Evolutionary conservation across 2,888 invertebrate species (phyloP).

Genomic region (Metallyticus violacea): DNA sequence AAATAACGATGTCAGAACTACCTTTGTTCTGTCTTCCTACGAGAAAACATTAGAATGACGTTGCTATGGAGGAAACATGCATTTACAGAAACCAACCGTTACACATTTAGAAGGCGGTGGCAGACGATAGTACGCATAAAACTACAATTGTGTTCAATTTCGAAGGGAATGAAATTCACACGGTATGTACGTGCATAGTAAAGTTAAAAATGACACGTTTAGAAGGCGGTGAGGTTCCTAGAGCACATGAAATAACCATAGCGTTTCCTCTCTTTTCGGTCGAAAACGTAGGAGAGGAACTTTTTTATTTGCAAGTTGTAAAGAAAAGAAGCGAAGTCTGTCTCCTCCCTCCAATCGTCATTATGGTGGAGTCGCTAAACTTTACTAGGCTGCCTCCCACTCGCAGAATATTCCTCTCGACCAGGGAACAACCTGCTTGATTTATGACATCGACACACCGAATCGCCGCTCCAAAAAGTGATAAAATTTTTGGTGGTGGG

Average conservation of each 20-base stretch:
- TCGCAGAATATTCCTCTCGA: neutral
- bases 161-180: neutral
- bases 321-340: neutral
- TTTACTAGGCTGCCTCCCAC: neutral
- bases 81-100: no score
- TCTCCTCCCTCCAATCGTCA: neutral
- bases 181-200: neutral
- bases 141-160: neutral
- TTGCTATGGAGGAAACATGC: no score
- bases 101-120: neutral
- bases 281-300: neutral
- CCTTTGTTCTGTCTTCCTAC: no score
- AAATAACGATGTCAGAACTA: no score
- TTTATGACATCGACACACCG: neutral
- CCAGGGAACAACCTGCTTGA: neutral
- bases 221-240: neutral
- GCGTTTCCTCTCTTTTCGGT: neutral
- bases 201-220: neutral
- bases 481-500: neutral
- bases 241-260: neutral
- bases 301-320: neutral
- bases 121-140: neutral
- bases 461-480: neutral
- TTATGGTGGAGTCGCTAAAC: conserved; percentile 5
- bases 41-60: no score